Base-by-base conservation (phyloP, 2,888 invertebrate genomes). In the Elmis aenea region DNA sequence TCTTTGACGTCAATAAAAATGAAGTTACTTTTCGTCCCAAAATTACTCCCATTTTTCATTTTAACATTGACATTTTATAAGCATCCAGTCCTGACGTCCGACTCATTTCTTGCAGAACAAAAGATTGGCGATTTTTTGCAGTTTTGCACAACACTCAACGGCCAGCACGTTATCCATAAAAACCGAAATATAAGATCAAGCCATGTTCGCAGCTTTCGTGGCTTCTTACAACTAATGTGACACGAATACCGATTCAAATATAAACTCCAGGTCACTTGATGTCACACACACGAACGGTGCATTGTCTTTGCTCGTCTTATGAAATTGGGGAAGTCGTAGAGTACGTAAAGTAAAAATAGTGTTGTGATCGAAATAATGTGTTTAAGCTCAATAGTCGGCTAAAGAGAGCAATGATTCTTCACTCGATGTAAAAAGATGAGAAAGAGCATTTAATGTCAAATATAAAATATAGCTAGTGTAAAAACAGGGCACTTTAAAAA, bases 361-460 rank as follows among this genome's bases (percentile, higher is more conserved):
- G n/a, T n/a, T n/a, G n/a, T n/a, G n/a, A n/a, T n/a, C n/a, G n/a
- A n/a, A n/a, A n/a, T n/a, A 18, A 18, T 5, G 18, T 8, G 18
- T 8, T 5, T 8, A 8, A 18, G 18, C 5, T n/a, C 5, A 10
- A 18, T 5, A 15, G 13, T 18, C 6, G 18, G 16, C 18, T 13
- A 8, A 18, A 18, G 32, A 38, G 34, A 35, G 26, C 36, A 45
- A 38, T 33, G 42, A 39, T 42, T 48, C 42, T 28, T 35, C 32
- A 38, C 41, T 40, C 34, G 42, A 37, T 38, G 41, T 45, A 48
- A 47, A 46, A 51, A 50, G 45, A 47, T 39, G 34, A 38, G 41
- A 46, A 42, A 45, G 41, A 35, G 45, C 51, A 44, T 49, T 53
- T 51, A 51, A 42, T 42, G 51, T 51, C 52, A 48, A 50, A 49